Evolutionary conservation across 2,888 invertebrate genomes (phyloP), one percentile per base, ranked within the genome.

Genomic region (Agriopis aurantiaria): DNA sequence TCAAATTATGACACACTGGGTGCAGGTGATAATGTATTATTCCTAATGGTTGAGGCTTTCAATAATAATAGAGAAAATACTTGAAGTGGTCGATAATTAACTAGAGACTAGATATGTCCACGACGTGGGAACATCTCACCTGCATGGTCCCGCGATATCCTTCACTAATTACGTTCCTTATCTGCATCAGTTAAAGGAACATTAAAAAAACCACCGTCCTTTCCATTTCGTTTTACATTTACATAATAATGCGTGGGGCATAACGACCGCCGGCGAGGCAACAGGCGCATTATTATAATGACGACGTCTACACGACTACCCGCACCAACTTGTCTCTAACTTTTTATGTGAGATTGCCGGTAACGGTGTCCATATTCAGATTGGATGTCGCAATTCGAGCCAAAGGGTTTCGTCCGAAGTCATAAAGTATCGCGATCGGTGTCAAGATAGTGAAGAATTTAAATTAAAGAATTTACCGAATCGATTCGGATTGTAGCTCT

Each of bases 161-260:
- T 86, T 84, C 84, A 88, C 91, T 92, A 93, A 93, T 92, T 92
- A 91, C 85, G 85, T 84, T 82, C 82, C 86, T 86, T 92, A 92
- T 92, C 92, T 90, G 80, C 79, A 92, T 93, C 91, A 89, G 92
- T 92, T 92, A 91, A 85, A 82, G 82, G 75, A 77, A 72, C 77
- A 88, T 87, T 74, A 61, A 91, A 90, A 33, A 88, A 88, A 84
- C 78, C 82, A 81, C 81, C 83, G 86, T 86, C 86, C 87, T 89
- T 91, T 91, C 90, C 87, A 87, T 91, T 90, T 89, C 89, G 87
- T 89, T 89, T 84, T 85, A 84, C 85, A 93, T 93, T 92, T 91
- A 91, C 91, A 93, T 93, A 92, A 92, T 91, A 91, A 91, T 88
- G 90, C 90, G 90, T 88, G 89, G 90, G 89, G 91, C 89, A 87